phyloP scores from a whole-genome alignment of 2,797 vertebrate species.

The Coreius guichenoti region DNA sequence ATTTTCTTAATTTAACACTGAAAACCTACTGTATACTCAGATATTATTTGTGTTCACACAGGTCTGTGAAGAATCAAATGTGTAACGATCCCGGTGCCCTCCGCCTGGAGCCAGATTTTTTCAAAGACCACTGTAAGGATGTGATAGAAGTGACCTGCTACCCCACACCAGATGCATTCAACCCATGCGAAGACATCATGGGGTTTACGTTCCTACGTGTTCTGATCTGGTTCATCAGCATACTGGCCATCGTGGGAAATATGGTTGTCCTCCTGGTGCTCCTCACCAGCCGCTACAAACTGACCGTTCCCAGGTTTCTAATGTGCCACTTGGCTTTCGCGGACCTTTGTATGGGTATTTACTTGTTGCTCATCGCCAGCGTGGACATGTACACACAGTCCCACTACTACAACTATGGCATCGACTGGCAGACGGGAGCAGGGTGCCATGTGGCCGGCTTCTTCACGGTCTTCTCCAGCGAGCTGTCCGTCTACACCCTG shows the following conservation, averaged over 20 bases:
- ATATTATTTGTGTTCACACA: conserved; percentile 60
- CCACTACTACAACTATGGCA: conserved; percentile 92
- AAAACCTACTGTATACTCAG: neutral
- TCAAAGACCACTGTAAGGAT: conserved; percentile 80
- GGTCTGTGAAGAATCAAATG: conserved; percentile 75
- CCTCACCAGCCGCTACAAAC: conserved; percentile 86
- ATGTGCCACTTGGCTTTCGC: conserved; percentile 98
- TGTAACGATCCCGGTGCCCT: conserved; percentile 76
- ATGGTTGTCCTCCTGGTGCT: conserved; percentile 85
- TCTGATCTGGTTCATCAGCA: conserved; percentile 93
- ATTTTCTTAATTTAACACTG: neutral
- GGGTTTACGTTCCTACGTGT: conserved; percentile 80
- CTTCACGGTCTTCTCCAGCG: conserved; percentile 94
- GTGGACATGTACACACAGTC: conserved; percentile 88
- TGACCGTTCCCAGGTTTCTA: conserved; percentile 93
- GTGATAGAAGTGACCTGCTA: conserved; percentile 81
- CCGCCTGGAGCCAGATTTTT: conserved; percentile 67
- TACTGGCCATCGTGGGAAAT: conserved; percentile 90
- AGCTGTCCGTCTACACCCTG: conserved; percentile 93
- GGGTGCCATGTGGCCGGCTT: conserved; percentile 91
- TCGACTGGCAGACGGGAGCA: conserved; percentile 91
- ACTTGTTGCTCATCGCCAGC: conserved; percentile 89
- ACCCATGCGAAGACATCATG: conserved; percentile 98
- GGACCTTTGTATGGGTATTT: conserved; percentile 95
- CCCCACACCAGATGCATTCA: conserved; percentile 88